Base-by-base conservation (phyloP, 37 sponge, comb jelly and placozoan species). In the Petrosia ficiformis region DNA sequence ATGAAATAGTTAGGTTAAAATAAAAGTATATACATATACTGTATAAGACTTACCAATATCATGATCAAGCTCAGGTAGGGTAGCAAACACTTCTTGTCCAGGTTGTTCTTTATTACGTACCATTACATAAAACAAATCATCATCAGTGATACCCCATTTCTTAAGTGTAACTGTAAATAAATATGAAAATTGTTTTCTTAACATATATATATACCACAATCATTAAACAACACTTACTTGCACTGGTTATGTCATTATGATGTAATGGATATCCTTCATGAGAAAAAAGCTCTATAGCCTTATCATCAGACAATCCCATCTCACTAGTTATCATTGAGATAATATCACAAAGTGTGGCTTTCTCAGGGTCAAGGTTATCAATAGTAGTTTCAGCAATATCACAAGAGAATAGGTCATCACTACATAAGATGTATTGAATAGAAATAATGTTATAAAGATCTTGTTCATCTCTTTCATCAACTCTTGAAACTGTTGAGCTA, bases 191-290 rank as follows among this genome's bases (percentile, higher is more conserved):
- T 48, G 8, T 48, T 8, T 19, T 48, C 14, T 8, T 19, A 48
- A 8, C 8, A 48, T 48, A 19, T 8, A 48, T 8, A 14, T 8
- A 8, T 48, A 14, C 14, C 14, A 48, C 14, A 48, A 48, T 19
- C 14, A 14, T 48, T 14, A 48, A 48, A 48, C 54, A 8, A 48
- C 54, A 8, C 65, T 29, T 10, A 64, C 65, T 25, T 31, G 10
- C 29, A 34, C 22, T 34, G 5, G 70, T 68, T 5, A 36, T 16
- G 22, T 68, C 70, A 68, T 68, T 68, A 5, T 5, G 5, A 8
- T 36, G 24, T 28, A 68, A 40, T 21, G 70, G 70, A 36, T 68
- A 68, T 36, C 70, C 70, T 34, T 68, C 70, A 68, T 32, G 39
- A 36, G 70, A 36, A 36, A 22, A 68, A 6, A 68, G 39, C 70